Evolutionary conservation across 2,113 vertebrate genomes (phyloP), one percentile per base, ranked within the genome.

Genomic region (Oreotrochilus melanogaster): DNA sequence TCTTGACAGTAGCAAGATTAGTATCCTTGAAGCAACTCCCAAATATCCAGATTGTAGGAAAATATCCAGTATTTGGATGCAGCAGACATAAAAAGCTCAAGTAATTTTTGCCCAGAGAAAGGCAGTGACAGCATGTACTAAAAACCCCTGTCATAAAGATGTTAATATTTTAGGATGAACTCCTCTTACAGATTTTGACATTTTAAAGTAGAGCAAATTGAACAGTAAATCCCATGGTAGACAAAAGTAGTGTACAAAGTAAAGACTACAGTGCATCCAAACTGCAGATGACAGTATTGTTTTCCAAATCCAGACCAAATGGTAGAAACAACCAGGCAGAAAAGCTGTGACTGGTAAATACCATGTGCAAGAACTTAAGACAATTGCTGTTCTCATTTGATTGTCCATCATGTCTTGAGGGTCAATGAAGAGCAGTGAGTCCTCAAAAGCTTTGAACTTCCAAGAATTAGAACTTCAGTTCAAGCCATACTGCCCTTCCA

Each of bases 401-500:
- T 45, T 10, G 1, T 8, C 71, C 24, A 33, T 17, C 35, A 22
- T 14, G 11, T 57, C 42, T 31, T 12, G 22, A 83, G 9, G 7
- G 7, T 81, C 27, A 13, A 31, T 19, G 50, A 50, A 50, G 47
- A 67, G 50, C n/a, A 33, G 0, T 2, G 35, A 86, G 39, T 28
- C 18, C 10, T 13, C 69, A 66, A 84, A 83, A 83, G 18, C 23
- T 66, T 64, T 3, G 6, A 76, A 57, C 18, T 88, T 86, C 11
- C 23, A 69, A 57, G 62, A 92, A 66, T 33, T 19, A 30, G 51
- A 86, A 76, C 3, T 27, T 80, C 31, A 72, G 16, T 86, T 74
- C n/a, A 78, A 85, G 62, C 73, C 7, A n/a, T 15, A 80, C 3
- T 0, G 0, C 56, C 17, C 11, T 80, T 62, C 30, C 11, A 25